Evolutionary conservation across 2,113 vertebrate species (phyloP).

Genomic region (Tragelaphus scriptus): DNA sequence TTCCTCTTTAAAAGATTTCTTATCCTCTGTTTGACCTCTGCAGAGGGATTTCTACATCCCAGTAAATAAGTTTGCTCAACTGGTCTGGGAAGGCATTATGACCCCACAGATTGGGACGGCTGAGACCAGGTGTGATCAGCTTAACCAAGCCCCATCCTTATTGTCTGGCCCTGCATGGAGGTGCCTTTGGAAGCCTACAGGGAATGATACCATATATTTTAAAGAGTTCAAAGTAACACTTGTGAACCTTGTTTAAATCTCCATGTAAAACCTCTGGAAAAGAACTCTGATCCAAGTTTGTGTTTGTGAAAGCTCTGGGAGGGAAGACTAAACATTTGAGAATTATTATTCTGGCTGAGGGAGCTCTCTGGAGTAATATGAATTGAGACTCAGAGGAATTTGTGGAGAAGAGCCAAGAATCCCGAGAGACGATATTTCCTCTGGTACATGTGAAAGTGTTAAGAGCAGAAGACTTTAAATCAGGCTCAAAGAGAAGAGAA

Average conservation of each 20-base stretch:
- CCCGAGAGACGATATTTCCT: slow-evolving; percentile 6
- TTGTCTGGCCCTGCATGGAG: not conserved
- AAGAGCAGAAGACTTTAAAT: slow-evolving; percentile 21
- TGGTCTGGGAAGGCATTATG: not conserved
- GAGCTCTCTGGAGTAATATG: not conserved
- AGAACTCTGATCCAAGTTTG: not conserved
- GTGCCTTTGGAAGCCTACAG: not conserved
- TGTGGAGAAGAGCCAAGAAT: not conserved
- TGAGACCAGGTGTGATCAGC: not conserved
- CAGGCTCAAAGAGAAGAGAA: not conserved
- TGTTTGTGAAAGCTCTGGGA: not conserved
- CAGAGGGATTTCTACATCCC: not conserved
- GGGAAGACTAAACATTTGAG: not conserved
- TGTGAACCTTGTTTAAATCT: not conserved
- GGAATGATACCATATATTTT: not conserved
- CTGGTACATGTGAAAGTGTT: not conserved
- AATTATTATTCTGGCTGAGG: not conserved
- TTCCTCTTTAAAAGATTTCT: not conserved
- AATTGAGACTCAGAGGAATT: not conserved
- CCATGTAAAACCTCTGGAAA: not conserved
- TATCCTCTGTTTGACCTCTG: not conserved
- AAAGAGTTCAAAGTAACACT: not conserved
- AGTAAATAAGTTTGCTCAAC: not conserved
- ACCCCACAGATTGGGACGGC: not conserved
- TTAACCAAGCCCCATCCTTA: not conserved